Conservation (phyloP, 2,888 invertebrate species). For the Toxonevra muliebris region DNA sequence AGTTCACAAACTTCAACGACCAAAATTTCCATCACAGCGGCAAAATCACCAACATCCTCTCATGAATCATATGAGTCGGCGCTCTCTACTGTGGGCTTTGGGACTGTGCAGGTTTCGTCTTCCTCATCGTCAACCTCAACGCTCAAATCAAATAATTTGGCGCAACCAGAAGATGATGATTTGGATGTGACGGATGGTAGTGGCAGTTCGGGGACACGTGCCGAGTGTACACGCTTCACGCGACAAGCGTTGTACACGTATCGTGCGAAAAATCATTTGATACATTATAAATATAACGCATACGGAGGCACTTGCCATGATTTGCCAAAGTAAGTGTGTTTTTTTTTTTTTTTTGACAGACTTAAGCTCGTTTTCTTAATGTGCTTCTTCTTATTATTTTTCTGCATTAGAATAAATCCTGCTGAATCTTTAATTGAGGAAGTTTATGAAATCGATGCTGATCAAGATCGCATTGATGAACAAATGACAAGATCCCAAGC, state of each 20-base stretch:
- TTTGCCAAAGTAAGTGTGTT: conserved; percentile 75
- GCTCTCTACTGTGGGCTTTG: conserved; percentile 31
- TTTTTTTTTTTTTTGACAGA: neutral
- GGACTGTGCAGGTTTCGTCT: conserved; percentile 37
- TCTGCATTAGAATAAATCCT: conserved; percentile 62
- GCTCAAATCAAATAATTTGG: conserved; percentile 56
- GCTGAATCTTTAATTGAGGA: conserved; percentile 78
- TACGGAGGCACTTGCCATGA: conserved; percentile 90
- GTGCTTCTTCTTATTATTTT: conserved; percentile 17
- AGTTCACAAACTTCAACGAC: conserved; percentile 55
- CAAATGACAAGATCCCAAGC: conserved; percentile 71
- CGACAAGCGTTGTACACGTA: conserved; percentile 76
- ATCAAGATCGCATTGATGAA: conserved; percentile 82
- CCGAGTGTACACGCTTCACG: conserved; percentile 69
- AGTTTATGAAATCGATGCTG: conserved; percentile 89
- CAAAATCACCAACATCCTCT: conserved; percentile 49
- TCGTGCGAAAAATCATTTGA: conserved; percentile 86
- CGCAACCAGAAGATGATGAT: conserved; percentile 57
- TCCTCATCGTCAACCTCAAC: conserved; percentile 53
- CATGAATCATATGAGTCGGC: conserved; percentile 61
- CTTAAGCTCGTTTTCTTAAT: neutral
- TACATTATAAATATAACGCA: conserved; percentile 89
- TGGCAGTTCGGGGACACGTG: conserved; percentile 41
- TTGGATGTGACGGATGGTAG: conserved; percentile 40
- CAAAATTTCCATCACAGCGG: conserved; percentile 38